Evolutionary conservation across 2,797 vertebrate genomes (phyloP).

Genomic region (Spheniscus humboldti): DNA sequence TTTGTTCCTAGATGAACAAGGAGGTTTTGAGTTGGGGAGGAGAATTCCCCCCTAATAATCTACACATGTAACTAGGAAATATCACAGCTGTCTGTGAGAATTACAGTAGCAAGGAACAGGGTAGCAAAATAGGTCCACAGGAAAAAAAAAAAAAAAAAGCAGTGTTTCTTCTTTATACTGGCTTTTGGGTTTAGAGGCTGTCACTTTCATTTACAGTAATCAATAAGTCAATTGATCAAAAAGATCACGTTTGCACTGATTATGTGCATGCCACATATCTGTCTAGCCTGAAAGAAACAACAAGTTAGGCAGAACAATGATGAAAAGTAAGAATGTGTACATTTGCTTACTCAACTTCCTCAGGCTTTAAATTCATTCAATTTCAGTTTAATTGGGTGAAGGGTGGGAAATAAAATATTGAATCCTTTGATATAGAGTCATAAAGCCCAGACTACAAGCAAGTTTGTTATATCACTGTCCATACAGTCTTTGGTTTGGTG

Average conservation of each 20-base stretch:
- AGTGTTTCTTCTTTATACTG: not conserved
- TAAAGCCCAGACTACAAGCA: conserved; percentile 3
- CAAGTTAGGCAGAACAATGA: not conserved
- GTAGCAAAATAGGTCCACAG: not conserved
- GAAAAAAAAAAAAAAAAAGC: not conserved
- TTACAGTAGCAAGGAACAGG: not conserved
- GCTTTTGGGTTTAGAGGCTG: not conserved
- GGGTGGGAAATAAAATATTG: not conserved
- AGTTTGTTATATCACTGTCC: conserved; percentile 21
- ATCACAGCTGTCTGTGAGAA: not conserved
- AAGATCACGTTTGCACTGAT: not conserved
- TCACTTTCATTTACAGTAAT: not conserved
- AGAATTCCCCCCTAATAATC: not conserved
- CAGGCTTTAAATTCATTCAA: conserved; percentile 23
- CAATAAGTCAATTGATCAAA: not conserved
- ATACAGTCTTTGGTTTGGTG: conserved; percentile 33
- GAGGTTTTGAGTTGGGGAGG: not conserved
- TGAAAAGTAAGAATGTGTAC: not conserved
- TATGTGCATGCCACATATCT: not conserved
- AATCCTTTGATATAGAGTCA: not conserved
- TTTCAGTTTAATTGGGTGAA: conserved; percentile 13
- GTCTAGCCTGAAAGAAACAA: not conserved
- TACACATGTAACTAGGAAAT: not conserved
- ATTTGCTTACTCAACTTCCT: not conserved
- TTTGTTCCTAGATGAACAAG: not conserved